Conservation (phyloP, 2,888 invertebrate species). For the Scaptodrosophila latifasciaeformis region DNA sequence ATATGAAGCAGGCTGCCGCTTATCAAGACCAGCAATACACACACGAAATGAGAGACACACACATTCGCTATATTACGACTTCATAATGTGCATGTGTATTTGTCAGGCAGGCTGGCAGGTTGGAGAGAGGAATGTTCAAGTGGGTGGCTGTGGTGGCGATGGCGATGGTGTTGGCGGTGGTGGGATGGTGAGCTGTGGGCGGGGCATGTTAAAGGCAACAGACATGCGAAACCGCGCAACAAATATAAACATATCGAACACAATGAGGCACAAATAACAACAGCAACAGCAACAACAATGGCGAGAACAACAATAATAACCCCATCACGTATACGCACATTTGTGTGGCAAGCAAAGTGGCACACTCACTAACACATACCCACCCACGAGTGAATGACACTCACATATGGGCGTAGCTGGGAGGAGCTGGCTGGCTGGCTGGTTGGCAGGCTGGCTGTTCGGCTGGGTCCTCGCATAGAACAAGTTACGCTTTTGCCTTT, state of each 20-base stretch:
- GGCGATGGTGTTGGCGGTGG: no score
- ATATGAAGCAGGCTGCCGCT: conserved; percentile 54
- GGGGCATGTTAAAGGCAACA: conserved; percentile 40
- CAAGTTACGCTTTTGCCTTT: conserved; percentile 67
- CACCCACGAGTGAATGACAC: no score
- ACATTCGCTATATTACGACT: conserved; percentile 35
- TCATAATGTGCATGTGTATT: conserved; percentile 47
- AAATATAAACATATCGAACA: conserved; percentile 67
- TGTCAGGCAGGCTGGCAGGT: conserved; percentile 26
- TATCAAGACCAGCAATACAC: conserved; percentile 42
- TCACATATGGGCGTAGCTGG: no score
- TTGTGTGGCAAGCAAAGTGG: conserved; percentile 41
- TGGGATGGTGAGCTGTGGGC: no score
- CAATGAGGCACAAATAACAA: conserved; percentile 40
- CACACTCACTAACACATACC: no score
- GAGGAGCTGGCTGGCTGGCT: no score
- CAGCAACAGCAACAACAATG: conserved; percentile 44
- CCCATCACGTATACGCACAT: conserved; percentile 66
- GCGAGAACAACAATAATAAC: conserved; percentile 58
- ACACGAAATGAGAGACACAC: conserved; percentile 30
- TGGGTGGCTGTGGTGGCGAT: no score
- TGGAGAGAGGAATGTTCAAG: conserved; percentile 31
- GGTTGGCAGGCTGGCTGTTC: conserved; percentile 5
- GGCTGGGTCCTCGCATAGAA: conserved; percentile 21
- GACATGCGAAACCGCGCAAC: conserved; percentile 62